A percentile compares a stretch with the other conserved stretches of the same genome.
Evolutionary conservation across 2,113 vertebrate genomes (phyloP).

Genomic region (Hyaena hyaena): DNA sequence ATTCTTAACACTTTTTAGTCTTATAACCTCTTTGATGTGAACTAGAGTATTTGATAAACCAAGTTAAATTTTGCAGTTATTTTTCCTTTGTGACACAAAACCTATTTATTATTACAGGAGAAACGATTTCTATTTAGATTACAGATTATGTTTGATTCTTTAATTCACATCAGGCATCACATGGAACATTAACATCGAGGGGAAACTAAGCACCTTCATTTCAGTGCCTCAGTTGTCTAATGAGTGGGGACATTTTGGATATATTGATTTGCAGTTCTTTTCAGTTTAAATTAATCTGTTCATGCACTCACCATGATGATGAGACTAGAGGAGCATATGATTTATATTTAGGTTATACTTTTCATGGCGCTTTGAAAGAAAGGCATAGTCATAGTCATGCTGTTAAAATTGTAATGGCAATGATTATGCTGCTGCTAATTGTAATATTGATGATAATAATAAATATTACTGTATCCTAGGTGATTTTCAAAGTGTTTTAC

Average conservation of each 20-base stretch:
- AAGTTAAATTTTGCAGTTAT: neutral
- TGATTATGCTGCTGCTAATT: neutral
- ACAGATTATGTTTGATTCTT: neutral
- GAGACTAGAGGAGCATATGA: neutral
- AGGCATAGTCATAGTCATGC: neutral
- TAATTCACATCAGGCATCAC: neutral
- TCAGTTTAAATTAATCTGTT: neutral
- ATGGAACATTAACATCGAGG: neutral
- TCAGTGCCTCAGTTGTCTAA: neutral
- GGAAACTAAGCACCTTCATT: neutral
- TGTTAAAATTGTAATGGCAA: conserved; percentile 18
- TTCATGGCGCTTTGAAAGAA: neutral
- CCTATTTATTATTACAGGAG: neutral
- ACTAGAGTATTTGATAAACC: neutral
- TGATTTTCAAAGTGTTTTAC: neutral
- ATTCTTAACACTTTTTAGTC: neutral
- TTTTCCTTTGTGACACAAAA: neutral
- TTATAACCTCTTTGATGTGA: neutral
- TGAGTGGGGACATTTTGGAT: conserved; percentile 3
- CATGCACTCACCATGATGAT: neutral
- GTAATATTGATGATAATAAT: neutral
- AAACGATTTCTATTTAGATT: neutral
- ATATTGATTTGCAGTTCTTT: conserved; percentile 12
- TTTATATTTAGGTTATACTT: conserved; percentile 7
- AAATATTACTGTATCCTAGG: neutral